These are phyloP conservation scores for Hucho hucho DNA, from an alignment of 2,113 vertebrate species.

Conservation along the genomic window DNA sequence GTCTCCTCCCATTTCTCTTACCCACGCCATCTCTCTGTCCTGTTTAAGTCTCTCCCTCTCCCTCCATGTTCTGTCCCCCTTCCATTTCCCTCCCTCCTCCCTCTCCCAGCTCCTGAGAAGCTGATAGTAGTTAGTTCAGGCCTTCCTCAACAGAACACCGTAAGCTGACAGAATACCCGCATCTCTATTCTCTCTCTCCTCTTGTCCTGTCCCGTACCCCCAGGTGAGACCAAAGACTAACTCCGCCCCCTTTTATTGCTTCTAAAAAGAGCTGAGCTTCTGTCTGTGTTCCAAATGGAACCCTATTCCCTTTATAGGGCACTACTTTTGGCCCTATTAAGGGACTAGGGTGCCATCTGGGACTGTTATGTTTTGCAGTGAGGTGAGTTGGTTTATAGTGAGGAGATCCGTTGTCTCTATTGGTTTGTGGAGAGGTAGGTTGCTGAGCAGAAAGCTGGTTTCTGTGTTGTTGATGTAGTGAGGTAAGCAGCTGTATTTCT, in stretches of 20 bases:
- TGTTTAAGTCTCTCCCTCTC: slow-evolving; percentile 13
- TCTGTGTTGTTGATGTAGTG: too few relatives aligned
- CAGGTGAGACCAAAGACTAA: slow-evolving; percentile 10
- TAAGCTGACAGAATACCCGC: too few relatives aligned
- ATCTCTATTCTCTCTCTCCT: slow-evolving; percentile 1
- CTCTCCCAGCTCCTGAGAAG: not conserved
- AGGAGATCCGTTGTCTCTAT: slow-evolving; percentile 26
- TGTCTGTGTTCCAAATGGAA: too few relatives aligned
- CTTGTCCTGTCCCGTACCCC: not conserved
- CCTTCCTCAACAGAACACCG: not conserved
- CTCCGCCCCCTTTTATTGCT: too few relatives aligned
- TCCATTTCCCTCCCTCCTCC: slow-evolving; percentile 1
- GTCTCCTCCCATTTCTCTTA: not conserved
- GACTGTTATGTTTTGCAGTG: too few relatives aligned
- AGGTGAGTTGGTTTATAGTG: not conserved
- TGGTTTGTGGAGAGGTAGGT: slow-evolving; percentile 35
- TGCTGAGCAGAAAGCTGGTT: not conserved
- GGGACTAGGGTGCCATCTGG: too few relatives aligned
- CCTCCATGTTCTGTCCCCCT: slow-evolving; percentile 20
- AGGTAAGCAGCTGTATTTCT: not conserved
- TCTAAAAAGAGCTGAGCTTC: too few relatives aligned
- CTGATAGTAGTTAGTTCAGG: not conserved
- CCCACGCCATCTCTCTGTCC: not conserved
- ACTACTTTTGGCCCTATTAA: too few relatives aligned
- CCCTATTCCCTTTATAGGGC: too few relatives aligned